Evolutionary conservation across 1,140 invertebrate genomes (phyloP).

Genomic region (Rhopalosiphum maidis): DNA sequence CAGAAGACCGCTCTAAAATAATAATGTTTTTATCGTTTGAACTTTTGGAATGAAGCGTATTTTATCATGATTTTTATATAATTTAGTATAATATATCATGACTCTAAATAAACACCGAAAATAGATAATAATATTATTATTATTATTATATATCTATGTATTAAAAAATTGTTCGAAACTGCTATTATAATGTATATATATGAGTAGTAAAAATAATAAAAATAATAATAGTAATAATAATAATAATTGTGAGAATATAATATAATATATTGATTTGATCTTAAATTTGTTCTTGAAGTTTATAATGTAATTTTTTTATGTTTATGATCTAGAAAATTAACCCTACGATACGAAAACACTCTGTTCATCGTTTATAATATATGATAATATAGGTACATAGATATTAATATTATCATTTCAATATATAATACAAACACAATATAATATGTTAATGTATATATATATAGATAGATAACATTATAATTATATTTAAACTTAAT

Average conservation of each 20-base stretch:
- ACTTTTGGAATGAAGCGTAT: slow-evolving; percentile 40
- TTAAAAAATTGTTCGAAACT: not conserved
- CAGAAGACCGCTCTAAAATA: slow-evolving; percentile 13
- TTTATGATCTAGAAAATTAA: not conserved
- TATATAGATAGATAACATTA: not conserved
- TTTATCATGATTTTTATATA: slow-evolving; percentile 6
- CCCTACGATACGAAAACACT: not conserved
- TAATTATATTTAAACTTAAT: slow-evolving; percentile 19
- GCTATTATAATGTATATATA: slow-evolving; percentile 18
- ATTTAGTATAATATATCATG: not conserved
- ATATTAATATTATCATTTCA: slow-evolving; percentile 25
- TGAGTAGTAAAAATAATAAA: not conserved
- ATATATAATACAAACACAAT: slow-evolving; percentile 16
- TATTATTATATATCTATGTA: not conserved
- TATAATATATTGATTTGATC: slow-evolving; percentile 34
- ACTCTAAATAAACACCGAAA: not conserved
- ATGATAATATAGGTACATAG: slow-evolving; percentile 27
- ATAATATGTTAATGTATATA: not conserved
- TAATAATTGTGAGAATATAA: not conserved
- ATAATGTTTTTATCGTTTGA: not conserved
- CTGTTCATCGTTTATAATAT: not conserved
- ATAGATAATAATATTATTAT: not conserved
- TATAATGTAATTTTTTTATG: not conserved
- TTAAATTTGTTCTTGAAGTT: not conserved
- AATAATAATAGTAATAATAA: not conserved